Evolutionary conservation across 2,797 vertebrate genomes (phyloP).

Genomic region (Sternotherus odoratus): DNA sequence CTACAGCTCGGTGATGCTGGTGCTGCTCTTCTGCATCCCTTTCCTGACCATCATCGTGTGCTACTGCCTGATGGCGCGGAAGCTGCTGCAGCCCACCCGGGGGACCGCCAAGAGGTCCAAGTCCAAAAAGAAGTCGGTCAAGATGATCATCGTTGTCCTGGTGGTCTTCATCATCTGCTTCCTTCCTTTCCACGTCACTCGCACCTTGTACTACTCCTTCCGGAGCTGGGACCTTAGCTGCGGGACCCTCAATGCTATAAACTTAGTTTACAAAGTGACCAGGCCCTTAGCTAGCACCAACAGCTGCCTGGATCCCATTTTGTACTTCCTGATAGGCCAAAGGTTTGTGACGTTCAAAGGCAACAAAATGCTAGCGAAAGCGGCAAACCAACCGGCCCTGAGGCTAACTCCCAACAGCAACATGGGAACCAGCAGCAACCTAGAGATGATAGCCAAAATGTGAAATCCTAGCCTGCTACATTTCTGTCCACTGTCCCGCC

Average conservation of each 20-base stretch:
- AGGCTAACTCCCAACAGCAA: conserved; percentile 5
- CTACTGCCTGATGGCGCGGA: conserved; percentile 90
- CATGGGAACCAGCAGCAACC: not conserved
- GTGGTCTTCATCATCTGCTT: conserved; percentile 92
- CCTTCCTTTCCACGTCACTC: conserved; percentile 94
- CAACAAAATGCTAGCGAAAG: not conserved
- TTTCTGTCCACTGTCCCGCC: rapidly evolving
- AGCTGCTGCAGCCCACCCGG: conserved; percentile 84
- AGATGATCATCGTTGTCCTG: conserved; percentile 94
- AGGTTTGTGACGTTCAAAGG: conserved; percentile 80
- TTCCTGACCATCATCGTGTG: conserved; percentile 91
- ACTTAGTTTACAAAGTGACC: conserved; percentile 93
- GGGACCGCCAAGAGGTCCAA: conserved; percentile 78
- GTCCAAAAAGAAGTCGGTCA: conserved; percentile 93
- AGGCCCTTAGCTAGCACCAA: conserved; percentile 93
- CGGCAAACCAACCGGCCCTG: not conserved
- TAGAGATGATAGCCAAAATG: conserved; percentile 1
- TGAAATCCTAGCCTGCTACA: conserved; percentile 34
- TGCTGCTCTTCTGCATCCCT: conserved; percentile 90
- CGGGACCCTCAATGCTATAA: conserved; percentile 85
- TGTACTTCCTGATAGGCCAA: conserved; percentile 94
- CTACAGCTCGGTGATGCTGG: conserved; percentile 90
- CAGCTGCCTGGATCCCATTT: conserved; percentile 94
- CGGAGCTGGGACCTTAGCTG: conserved; percentile 90
- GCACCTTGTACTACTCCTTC: conserved; percentile 93